Conservation (phyloP, 2,797 vertebrate species). For the Sternotherus odoratus region DNA sequence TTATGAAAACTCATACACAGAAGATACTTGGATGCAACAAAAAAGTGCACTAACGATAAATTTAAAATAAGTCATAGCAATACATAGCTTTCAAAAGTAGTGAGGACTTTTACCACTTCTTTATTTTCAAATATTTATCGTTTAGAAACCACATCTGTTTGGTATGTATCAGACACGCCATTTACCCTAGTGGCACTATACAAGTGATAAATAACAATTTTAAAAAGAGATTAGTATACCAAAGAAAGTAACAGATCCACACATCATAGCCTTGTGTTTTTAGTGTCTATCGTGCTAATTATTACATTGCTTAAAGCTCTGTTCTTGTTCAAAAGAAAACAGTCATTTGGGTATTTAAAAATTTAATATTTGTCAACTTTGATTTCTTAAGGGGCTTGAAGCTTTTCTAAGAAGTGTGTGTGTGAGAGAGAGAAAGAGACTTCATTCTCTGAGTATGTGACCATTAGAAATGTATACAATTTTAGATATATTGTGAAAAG, state of each 20-base stretch:
- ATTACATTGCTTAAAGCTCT: constrained; percentile 4
- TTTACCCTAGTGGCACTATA: background rate
- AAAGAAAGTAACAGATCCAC: background rate
- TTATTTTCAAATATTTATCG: constrained; percentile 22
- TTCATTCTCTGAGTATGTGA: background rate
- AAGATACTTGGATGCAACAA: constrained; percentile 7
- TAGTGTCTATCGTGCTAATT: background rate
- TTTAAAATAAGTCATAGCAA: background rate
- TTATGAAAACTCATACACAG: constrained; percentile 5
- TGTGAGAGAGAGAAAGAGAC: background rate
- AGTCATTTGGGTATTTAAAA: background rate
- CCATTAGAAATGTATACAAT: background rate
- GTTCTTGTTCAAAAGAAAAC: background rate
- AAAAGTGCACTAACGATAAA: background rate
- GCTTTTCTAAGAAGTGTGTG: constrained; percentile 7
- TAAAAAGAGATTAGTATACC: background rate
- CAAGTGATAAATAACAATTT: constrained; percentile 31
- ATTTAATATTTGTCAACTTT: background rate
- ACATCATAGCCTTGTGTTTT: constrained; percentile 18
- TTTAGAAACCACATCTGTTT: constrained; percentile 18
- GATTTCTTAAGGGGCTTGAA: constrained; percentile 2
- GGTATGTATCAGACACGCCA: constrained; percentile 9
- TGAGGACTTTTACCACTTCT: background rate
- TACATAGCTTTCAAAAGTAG: background rate
- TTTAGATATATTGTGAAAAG: background rate